phyloP scores from a whole-genome alignment of 2,888 invertebrate species.

The Caenorhabditis drosophilae region DNA sequence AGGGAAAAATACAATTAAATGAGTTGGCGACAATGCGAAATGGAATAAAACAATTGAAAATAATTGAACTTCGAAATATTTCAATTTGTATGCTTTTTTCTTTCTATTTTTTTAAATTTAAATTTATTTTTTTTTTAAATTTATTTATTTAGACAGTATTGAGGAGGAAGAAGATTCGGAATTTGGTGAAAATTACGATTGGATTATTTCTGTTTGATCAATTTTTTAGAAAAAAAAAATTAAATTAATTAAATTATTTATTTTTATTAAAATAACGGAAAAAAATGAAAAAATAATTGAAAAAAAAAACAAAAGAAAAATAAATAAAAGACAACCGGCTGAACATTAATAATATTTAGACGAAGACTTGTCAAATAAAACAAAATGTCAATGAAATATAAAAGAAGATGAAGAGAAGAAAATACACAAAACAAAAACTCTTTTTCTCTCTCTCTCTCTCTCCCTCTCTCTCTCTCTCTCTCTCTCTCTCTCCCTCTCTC shows the following conservation, averaged over 20 bases:
- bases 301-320: too few species aligned
- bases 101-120: not conserved
- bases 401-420: not conserved
- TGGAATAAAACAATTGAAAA: slow-evolving; percentile 20
- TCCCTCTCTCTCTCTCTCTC: slow-evolving; percentile 2
- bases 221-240: not conserved
- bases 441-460: slow-evolving; percentile 9
- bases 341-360: too few species aligned
- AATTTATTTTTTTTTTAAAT: not conserved
- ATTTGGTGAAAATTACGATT: slow-evolving; percentile 13
- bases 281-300: too few species aligned
- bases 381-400: not conserved
- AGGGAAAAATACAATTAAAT: slow-evolving; percentile 15
- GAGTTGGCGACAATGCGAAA: slow-evolving; percentile 18
- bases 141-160: slow-evolving; percentile 32
- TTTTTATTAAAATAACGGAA: too few species aligned
- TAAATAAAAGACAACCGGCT: too few species aligned
- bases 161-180: slow-evolving; percentile 24
- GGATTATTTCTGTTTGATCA: slow-evolving; percentile 27
- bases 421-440: not conserved
- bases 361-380: too few species aligned
- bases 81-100: slow-evolving; percentile 12
- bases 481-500: too few species aligned
- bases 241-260: not conserved
- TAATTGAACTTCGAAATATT: slow-evolving; percentile 21